A percentile compares a stretch with the other conserved stretches of the same genome.
Conservation (phyloP, 2,888 invertebrate species). For the Dicranocentrus wangi region DNA sequence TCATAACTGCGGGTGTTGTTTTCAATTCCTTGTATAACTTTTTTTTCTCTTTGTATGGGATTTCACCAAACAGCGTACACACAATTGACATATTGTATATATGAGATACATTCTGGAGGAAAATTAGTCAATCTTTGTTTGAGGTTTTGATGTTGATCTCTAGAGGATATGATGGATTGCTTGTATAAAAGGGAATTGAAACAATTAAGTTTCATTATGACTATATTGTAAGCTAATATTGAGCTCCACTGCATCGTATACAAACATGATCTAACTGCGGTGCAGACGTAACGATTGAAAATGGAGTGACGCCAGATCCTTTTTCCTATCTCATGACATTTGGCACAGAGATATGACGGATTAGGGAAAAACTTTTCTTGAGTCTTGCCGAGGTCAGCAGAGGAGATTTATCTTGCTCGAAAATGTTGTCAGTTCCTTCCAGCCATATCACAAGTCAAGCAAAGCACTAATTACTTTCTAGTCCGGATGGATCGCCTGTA, state of each 20-base stretch:
- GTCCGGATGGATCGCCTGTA: background rate
- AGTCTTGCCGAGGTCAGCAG: slow-evolving; percentile 8
- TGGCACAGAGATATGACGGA: slow-evolving; percentile 43
- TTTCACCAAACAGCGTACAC: no score
- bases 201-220: no score
- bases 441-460: background rate
- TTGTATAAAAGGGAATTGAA: no score
- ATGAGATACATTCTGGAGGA: no score
- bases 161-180: no score
- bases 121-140: no score
- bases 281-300: no score
- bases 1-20: slow-evolving; percentile 56
- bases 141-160: no score
- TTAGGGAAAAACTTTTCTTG: slow-evolving; percentile 5
- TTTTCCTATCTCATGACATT: slow-evolving; percentile 24
- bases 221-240: no score
- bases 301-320: slow-evolving; percentile 11
- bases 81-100: no score
- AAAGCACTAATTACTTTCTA: slow-evolving; percentile 20
- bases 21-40: slow-evolving; percentile 38
- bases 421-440: slow-evolving; percentile 26
- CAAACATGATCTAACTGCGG: no score
- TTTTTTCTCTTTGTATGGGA: slow-evolving; percentile 1
- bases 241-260: no score
- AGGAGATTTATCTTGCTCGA: slow-evolving; percentile 42